Evolutionary conservation across 2,797 vertebrate genomes (phyloP).

Genomic region (Eulemur mongoz): DNA sequence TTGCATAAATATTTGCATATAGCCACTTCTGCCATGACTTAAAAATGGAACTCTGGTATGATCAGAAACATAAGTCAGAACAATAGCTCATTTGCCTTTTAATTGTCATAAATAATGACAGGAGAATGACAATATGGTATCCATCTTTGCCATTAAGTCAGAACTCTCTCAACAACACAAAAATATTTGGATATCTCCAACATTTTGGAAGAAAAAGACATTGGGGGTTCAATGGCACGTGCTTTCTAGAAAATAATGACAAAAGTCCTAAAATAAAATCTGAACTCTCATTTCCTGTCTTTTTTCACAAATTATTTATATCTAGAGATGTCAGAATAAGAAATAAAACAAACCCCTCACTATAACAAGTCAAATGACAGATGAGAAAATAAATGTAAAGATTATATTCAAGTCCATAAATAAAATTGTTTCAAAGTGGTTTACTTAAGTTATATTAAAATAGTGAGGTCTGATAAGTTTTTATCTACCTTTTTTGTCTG

Average conservation of each 20-base stretch:
- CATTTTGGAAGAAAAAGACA: not conserved
- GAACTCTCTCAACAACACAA: not conserved
- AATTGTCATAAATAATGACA: not conserved
- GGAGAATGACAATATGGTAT: not conserved
- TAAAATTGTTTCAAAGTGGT: not conserved
- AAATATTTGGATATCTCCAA: not conserved
- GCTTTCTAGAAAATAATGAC: constrained; percentile 20
- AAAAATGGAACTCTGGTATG: not conserved
- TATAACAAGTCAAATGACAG: constrained; percentile 29
- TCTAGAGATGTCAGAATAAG: not conserved
- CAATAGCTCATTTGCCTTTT: not conserved
- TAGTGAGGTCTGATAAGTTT: not conserved
- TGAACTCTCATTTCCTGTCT: constrained; percentile 51
- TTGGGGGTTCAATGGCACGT: not conserved
- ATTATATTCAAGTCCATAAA: not conserved
- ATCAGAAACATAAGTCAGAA: constrained; percentile 19
- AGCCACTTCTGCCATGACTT: not conserved
- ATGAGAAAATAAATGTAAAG: constrained; percentile 36
- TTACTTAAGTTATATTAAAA: not conserved
- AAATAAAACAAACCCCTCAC: constrained; percentile 7
- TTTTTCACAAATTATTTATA: constrained; percentile 38
- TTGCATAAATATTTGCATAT: constrained; percentile 5
- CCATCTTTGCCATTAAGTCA: not conserved
- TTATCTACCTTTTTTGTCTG: not conserved
- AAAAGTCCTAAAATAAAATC: constrained; percentile 16